Percentiles rank a stretch among this genome's conserved stretches.
Evolutionary conservation across 2,113 vertebrate genomes (phyloP).

Genomic region (Chrysochloris asiatica): DNA sequence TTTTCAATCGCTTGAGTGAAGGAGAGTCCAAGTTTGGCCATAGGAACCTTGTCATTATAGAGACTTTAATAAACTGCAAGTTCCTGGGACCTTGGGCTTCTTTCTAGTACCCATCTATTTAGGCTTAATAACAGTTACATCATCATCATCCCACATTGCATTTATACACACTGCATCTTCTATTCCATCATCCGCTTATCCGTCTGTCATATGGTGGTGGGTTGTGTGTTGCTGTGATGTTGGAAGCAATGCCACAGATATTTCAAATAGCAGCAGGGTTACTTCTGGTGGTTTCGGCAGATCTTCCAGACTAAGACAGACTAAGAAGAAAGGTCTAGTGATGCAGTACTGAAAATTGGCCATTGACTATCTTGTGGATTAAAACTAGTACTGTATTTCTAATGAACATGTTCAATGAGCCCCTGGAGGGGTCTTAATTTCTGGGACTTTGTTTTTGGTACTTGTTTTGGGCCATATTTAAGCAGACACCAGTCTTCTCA

Average conservation of each 20-base stretch:
- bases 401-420: background rate
- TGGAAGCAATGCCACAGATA: background rate
- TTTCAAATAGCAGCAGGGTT: background rate
- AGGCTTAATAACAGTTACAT: background rate
- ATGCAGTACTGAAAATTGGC: background rate
- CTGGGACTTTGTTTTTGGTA: background rate
- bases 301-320: background rate
- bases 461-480: constrained; percentile 23
- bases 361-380: background rate
- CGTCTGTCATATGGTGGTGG: background rate
- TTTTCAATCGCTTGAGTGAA: background rate
- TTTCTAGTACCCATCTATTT: background rate
- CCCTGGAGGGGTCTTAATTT: background rate
- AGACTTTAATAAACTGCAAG: background rate
- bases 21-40: background rate
- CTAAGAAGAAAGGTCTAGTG: background rate
- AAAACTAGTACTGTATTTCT: background rate
- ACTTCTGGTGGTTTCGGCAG: background rate
- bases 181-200: background rate
- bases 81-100: background rate
- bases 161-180: fast-evolving
- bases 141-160: fast-evolving
- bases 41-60: background rate
- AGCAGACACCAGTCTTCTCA: constrained; percentile 20
- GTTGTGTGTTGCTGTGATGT: background rate